Evolutionary conservation across 2,888 invertebrate species (phyloP).

Genomic region (Hoplodrina blanda): DNA sequence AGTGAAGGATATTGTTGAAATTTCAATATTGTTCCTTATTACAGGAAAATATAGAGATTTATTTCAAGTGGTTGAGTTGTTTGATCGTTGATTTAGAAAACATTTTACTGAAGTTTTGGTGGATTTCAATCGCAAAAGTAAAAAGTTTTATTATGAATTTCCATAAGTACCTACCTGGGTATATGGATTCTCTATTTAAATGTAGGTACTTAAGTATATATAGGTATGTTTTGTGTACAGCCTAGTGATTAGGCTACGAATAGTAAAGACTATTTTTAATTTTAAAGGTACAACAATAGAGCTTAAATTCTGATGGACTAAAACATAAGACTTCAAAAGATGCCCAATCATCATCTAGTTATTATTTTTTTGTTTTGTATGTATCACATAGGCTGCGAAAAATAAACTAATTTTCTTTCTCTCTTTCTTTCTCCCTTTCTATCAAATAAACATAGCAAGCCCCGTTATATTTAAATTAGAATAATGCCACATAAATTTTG

Average conservation of each 20-base stretch:
- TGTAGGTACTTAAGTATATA: not conserved
- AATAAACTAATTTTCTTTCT: too few species aligned
- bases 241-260: not conserved
- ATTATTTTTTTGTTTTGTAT: too few species aligned
- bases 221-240: too few species aligned
- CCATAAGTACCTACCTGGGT: not conserved
- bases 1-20: constrained; percentile 10
- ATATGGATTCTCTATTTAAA: not conserved
- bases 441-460: not conserved
- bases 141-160: not conserved
- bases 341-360: not conserved
- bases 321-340: not conserved
- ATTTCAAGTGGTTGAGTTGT: constrained; percentile 20
- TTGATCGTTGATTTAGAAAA: constrained; percentile 21
- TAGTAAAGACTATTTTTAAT: not conserved
- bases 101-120: not conserved
- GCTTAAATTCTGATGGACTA: not conserved
- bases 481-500: not conserved
- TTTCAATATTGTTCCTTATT: constrained; percentile 27
- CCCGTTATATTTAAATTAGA: not conserved
- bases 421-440: too few species aligned
- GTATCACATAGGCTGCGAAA: too few species aligned
- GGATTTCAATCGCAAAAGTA: not conserved
- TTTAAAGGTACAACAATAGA: not conserved
- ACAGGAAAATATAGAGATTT: constrained; percentile 14